Percentiles rank a stretch among this genome's conserved stretches.
phyloP scores from a whole-genome alignment of 1,140 invertebrate genomes.

The Dendrolimus kikuchii region DNA sequence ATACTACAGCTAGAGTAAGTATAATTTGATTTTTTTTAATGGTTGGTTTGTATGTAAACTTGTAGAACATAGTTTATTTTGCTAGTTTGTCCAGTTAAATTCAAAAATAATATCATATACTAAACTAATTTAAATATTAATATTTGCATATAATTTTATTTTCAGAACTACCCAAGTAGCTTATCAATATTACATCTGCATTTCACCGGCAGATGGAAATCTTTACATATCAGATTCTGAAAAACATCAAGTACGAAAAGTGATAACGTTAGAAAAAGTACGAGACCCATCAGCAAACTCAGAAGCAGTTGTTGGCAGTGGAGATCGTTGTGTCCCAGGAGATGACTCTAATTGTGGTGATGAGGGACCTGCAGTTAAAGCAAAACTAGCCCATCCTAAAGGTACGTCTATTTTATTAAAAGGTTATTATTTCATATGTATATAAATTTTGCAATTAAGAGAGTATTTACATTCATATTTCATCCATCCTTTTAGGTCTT shows the following conservation, averaged over 20 bases:
- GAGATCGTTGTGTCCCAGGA: conserved; percentile 96
- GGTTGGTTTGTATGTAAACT: too few relatives aligned
- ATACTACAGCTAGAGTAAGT: conserved; percentile 91
- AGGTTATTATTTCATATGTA: not conserved
- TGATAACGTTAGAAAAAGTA: conserved; percentile 83
- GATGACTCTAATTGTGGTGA: conserved; percentile 94
- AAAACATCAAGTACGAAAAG: conserved; percentile 87
- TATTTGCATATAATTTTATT: conserved; percentile 31
- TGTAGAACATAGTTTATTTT: too few relatives aligned
- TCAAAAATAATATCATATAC: too few relatives aligned
- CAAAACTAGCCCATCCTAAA: conserved; percentile 96
- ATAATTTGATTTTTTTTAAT: not conserved
- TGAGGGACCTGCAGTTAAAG: conserved; percentile 89
- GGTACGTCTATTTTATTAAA: conserved; percentile 69
- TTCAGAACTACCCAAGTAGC: conserved; percentile 91
- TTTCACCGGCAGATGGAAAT: conserved; percentile 95
- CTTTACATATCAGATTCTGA: conserved; percentile 97
- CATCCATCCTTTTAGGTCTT: conserved; percentile 73
- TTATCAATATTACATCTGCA: conserved; percentile 95
- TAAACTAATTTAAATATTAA: not conserved
- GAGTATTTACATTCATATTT: not conserved
- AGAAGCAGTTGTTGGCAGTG: conserved; percentile 93
- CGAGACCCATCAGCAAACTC: conserved; percentile 88
- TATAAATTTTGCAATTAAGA: not conserved
- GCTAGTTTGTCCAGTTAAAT: too few relatives aligned